Base-by-base conservation (phyloP, 2,113 vertebrate genomes). In the Osmerus eperlanus region DNA sequence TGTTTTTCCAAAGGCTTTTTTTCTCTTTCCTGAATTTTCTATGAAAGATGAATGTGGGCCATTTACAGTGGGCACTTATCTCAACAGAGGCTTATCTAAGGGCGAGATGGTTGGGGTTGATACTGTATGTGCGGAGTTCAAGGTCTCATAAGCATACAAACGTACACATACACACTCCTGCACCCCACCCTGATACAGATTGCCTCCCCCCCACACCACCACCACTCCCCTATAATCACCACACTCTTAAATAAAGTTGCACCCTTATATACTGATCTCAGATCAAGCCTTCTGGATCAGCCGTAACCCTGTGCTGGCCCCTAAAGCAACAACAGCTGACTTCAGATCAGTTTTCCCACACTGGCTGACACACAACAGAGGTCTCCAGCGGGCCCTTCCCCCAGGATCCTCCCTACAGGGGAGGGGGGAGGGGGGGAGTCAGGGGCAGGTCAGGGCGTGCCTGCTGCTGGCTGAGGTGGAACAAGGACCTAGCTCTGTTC, bases 171-270 rank as follows among this genome's bases (percentile, higher is more conserved):
- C 36, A 68, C 47, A 58, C 70, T 55, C 59, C 0, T 6, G 59
- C 14, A 71, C 69, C 73, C 78, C 82, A 36, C 83, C 84, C 84
- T 85, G 88, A 85, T 86, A 75, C 53, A 6, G 18, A 87, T 84
- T 81, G n/a, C 32, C 74, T 13, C 2, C 76, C 80, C 80, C 70
- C 81, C 61, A 80, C 74, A 60, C n/a, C 21, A 71, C 78, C 69
- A 28, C 18, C 54, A 15, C 54, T 55, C 15, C 15, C 54, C 18
- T 15, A 5, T 55, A n/a, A 15, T 15, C 18, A 55, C 18, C 54
- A 55, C 54, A 15, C 54, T n/a, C 14, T 8, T 3, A n/a, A 3
- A 15, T 55, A 8, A 55, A 15, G 18, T 8, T 55, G 54, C 54
- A 55, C 14, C 54, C 54, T 55, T 14, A 55, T 6, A 41, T 41